A percentile compares a stretch with the other conserved stretches of the same genome.
phyloP scores from a whole-genome alignment of 2,113 vertebrate species.

The Onychorhynchus coronatus region DNA sequence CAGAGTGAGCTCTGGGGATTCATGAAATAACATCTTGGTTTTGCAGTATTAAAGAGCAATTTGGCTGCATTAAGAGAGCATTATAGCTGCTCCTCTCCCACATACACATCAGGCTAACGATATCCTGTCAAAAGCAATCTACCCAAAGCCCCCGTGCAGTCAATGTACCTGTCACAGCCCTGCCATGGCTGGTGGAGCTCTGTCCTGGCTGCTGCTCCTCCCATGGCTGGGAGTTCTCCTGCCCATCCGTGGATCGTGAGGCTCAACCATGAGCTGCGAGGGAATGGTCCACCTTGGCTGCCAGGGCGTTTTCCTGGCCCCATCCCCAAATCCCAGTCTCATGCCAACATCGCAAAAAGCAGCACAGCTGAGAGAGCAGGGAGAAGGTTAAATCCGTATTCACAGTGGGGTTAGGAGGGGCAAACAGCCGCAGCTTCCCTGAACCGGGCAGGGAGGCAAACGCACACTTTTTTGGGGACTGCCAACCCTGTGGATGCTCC shows the following conservation, averaged over 20 bases:
- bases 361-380: background rate
- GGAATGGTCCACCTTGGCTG: rapidly evolving
- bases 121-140: conserved; percentile 23
- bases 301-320: background rate
- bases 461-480: background rate
- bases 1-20: background rate
- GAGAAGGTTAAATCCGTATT: background rate
- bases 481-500: background rate
- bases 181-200: background rate
- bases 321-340: background rate
- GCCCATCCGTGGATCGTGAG: rapidly evolving
- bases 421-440: background rate
- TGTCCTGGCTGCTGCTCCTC: background rate
- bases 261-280: rapidly evolving
- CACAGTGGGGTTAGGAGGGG: background rate
- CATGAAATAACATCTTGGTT: conserved; percentile 12
- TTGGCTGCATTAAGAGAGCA: conserved; percentile 41
- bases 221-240: background rate
- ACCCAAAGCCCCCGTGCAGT: background rate
- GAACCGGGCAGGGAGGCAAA: background rate
- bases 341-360: rapidly evolving
- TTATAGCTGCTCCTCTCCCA: conserved; percentile 37
- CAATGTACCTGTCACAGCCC: background rate
- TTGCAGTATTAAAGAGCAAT: conserved; percentile 60
- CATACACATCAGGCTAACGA: background rate